These are phyloP conservation scores for Papilio aristodemus DNA, from an alignment of 1,140 invertebrate species.

Conservation along the genomic window DNA sequence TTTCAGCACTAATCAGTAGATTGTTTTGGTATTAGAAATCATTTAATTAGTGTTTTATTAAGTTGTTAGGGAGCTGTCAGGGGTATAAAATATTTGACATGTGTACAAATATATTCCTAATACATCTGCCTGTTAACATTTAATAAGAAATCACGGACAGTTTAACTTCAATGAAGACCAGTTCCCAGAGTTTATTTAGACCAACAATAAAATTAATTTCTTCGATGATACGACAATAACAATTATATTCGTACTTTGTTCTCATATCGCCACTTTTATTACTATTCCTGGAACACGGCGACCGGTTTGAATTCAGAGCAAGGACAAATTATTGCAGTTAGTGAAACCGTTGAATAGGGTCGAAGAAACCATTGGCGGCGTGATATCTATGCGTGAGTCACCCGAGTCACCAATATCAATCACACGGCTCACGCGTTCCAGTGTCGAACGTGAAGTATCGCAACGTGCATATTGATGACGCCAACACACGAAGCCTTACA, in stretches of 20 bases:
- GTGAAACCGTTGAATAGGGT: conserved; percentile 70
- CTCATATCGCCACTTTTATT: conserved; percentile 52
- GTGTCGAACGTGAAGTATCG: conserved; percentile 53
- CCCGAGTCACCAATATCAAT: conserved; percentile 64
- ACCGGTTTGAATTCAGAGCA: conserved; percentile 67
- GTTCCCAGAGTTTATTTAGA: neutral
- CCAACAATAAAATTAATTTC: neutral
- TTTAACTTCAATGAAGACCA: neutral
- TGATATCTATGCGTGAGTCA: conserved; percentile 69
- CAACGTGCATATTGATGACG: conserved; percentile 67
- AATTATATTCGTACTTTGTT: conserved; percentile 4
- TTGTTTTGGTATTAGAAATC: neutral
- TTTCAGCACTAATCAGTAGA: neutral
- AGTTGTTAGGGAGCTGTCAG: neutral
- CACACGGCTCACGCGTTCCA: conserved; percentile 56
- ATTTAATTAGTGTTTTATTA: too few species aligned
- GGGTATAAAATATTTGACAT: neutral
- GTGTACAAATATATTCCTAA: neutral
- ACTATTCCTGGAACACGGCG: conserved; percentile 61
- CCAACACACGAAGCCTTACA: conserved; percentile 46
- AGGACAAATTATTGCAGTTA: conserved; percentile 68
- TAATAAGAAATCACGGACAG: neutral
- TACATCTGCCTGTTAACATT: neutral
- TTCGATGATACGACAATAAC: neutral
- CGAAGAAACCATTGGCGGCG: conserved; percentile 68